Evolutionary conservation across 92 coral and sea anemone species (phyloP).

Genomic region (Zoanthus sociatus): DNA sequence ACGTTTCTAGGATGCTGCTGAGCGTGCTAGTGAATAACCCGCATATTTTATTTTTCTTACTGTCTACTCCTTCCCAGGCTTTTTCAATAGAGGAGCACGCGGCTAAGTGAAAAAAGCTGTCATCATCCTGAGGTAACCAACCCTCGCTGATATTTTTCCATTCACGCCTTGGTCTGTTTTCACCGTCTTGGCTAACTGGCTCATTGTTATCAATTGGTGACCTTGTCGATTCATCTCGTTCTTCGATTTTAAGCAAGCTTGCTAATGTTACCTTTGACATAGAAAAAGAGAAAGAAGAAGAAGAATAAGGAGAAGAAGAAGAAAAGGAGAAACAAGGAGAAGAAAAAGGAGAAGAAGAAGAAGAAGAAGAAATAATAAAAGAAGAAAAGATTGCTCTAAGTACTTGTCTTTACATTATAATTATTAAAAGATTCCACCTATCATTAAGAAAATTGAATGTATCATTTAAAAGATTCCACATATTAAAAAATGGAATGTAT

Average conservation of each 20-base stretch:
- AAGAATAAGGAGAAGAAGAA: no score
- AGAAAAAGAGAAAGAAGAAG: no score
- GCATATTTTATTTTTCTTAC: neutral
- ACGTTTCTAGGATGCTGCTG: neutral
- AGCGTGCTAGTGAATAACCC: slow-evolving; percentile 20
- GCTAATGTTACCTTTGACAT: slow-evolving; percentile 15
- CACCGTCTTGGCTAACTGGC: neutral
- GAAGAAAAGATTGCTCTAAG: no score
- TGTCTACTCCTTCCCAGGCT: slow-evolving; percentile 21
- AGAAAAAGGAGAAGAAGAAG: no score
- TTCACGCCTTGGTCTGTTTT: neutral
- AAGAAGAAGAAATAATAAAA: no score
- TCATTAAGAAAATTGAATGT: no score
- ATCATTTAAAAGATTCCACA: no score
- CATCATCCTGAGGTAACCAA: neutral
- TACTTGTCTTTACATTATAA: no score
- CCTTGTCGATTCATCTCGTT: neutral
- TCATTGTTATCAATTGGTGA: neutral
- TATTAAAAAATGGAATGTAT: no score
- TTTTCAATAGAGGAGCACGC: slow-evolving; percentile 34
- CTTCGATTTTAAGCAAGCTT: neutral
- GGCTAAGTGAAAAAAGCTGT: slow-evolving; percentile 30
- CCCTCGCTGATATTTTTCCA: slow-evolving; percentile 13
- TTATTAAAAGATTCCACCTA: no score
- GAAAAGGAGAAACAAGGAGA: no score